Evolutionary conservation across 2,113 vertebrate genomes (phyloP).

Genomic region (Prunella fulvescens): DNA sequence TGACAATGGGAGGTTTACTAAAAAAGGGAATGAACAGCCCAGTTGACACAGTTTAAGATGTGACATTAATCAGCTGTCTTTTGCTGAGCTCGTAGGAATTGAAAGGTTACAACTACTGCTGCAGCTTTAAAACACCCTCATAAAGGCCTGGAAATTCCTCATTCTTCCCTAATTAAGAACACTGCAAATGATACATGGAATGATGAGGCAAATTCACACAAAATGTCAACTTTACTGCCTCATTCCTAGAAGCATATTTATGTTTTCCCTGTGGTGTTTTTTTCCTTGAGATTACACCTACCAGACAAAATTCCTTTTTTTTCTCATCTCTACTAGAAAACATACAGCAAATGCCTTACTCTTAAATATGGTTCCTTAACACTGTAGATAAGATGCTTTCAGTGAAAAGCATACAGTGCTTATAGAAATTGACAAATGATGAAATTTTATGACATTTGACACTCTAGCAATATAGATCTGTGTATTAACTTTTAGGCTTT

Average conservation of each 20-base stretch:
- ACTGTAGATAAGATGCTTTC: neutral
- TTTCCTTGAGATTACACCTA: neutral
- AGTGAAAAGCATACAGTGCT: neutral
- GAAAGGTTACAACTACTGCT: slow-evolving; percentile 46
- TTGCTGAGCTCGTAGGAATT: slow-evolving; percentile 45
- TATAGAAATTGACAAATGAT: neutral
- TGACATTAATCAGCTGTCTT: slow-evolving; percentile 44
- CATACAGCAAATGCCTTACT: neutral
- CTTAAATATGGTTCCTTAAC: neutral
- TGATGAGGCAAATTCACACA: neutral
- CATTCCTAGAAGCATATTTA: neutral
- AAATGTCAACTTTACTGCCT: neutral
- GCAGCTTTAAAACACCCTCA: neutral
- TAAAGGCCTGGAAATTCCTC: slow-evolving; percentile 16
- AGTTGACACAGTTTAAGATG: slow-evolving; percentile 14
- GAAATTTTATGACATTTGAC: neutral
- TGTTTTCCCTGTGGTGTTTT: neutral
- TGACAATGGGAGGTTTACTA: neutral
- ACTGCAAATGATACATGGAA: neutral
- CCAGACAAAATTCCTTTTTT: neutral
- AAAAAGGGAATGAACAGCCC: neutral
- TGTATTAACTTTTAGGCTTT: neutral
- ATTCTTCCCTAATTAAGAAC: slow-evolving; percentile 48
- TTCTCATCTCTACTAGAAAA: neutral
- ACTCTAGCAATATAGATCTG: neutral